phyloP scores from a whole-genome alignment of 2,797 vertebrate genomes.

The Notolepis coatsorum region DNA sequence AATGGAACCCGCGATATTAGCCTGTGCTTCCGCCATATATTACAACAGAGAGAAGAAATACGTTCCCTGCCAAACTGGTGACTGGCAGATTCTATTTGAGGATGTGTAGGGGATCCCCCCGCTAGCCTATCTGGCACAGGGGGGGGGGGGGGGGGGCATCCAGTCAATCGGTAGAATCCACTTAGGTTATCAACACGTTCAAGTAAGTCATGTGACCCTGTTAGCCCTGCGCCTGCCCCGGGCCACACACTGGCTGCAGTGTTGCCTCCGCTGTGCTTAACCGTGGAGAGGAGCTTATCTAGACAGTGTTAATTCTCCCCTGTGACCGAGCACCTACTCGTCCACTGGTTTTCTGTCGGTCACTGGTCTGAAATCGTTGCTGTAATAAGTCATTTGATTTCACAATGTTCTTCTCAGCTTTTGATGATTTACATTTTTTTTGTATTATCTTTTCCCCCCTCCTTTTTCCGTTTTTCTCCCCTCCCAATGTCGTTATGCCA shows the following conservation, averaged over 20 bases:
- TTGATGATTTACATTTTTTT: too few species aligned
- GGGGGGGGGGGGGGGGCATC: slow-evolving; percentile 49
- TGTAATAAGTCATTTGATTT: too few species aligned
- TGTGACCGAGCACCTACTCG: too few species aligned
- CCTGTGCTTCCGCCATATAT: background rate
- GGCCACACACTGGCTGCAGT: slow-evolving; percentile 52
- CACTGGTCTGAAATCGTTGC: too few species aligned
- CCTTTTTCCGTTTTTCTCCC: too few species aligned
- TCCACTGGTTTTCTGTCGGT: too few species aligned
- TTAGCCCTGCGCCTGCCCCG: slow-evolving; percentile 36
- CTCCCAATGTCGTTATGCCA: too few species aligned
- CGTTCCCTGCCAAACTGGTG: background rate
- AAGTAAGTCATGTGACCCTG: slow-evolving; percentile 60
- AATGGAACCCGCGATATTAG: background rate
- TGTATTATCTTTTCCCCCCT: too few species aligned
- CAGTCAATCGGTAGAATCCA: slow-evolving; percentile 60
- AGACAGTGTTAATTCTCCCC: slow-evolving; percentile 66
- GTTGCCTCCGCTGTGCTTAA: slow-evolving; percentile 51
- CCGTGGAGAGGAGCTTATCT: slow-evolving; percentile 69
- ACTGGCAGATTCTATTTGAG: slow-evolving; percentile 6
- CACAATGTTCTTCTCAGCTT: too few species aligned
- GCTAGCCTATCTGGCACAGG: slow-evolving; percentile 37
- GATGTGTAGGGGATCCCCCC: slow-evolving; percentile 31
- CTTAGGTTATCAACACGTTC: slow-evolving; percentile 62
- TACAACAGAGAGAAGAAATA: background rate